Evolutionary conservation across 2,888 invertebrate genomes (phyloP), one percentile per base, ranked within the genome.

Genomic region (Drosophila anomalipes): DNA sequence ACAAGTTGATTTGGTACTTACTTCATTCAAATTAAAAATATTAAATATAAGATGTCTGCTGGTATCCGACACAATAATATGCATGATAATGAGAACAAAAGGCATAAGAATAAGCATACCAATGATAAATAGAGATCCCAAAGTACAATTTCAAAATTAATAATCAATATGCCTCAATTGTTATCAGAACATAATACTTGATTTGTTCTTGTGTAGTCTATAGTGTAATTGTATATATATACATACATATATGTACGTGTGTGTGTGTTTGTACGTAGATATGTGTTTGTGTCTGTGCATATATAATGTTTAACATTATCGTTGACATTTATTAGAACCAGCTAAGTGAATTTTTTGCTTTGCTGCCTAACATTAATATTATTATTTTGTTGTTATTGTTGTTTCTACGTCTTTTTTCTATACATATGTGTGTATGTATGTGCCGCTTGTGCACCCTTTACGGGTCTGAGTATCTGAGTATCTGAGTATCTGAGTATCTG

Each of bases 301-400:
- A 49, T 62, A 82, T 82, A 82, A 85, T 85, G 87, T 82, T 71
- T 61, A 77, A 85, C 87, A 85, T 85, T 85, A 84, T 85, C 85
- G 79, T 86, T 82, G 85, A 85, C 85, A 85, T 85, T 85, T 85
- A 86, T 85, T 85, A 87, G 87, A 72, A 81, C 47, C 77, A 79
- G 79, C 87, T 81, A 87, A 84, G 81, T 81, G 85, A 84, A 74
- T 76, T 82, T 83, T 78, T 77, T 77, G 77, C 71, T 74, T 72
- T 70, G 66, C 63, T 70, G 73, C 68, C 70, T 41, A 41, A 61
- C 62, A 71, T 62, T 68, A 81, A 72, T 76, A 81, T 76, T 82
- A 67, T 81, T 74, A 54, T 76, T 82, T 72, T 74, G 62, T 47
- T 69, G 54, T 52, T 74, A 58, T 68, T 52, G 52, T 41, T 70